Evolutionary conservation across 2,888 invertebrate genomes (phyloP).

Genomic region (Alviniconcha strummeri): DNA sequence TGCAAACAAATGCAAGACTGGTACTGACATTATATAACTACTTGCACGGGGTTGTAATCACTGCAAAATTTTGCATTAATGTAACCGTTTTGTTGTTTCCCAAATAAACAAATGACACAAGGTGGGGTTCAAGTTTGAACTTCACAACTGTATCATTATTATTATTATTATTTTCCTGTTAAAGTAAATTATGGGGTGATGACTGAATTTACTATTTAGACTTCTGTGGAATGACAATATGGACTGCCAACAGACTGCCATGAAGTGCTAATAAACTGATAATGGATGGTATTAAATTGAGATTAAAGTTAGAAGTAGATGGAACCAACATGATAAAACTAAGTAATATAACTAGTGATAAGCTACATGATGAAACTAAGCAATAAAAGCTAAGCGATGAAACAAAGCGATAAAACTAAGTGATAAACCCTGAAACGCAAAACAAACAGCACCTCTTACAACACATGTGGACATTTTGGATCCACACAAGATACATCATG

Average conservation of each 20-base stretch:
- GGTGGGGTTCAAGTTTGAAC: not conserved
- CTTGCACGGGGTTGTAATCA: not conserved
- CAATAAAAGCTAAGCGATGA: no score
- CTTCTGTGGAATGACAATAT: no score
- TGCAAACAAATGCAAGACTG: not conserved
- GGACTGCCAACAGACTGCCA: no score
- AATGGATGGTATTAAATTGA: not conserved
- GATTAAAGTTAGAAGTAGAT: not conserved
- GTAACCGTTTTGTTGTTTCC: not conserved
- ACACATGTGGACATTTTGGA: no score
- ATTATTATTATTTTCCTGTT: not conserved
- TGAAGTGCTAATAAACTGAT: not conserved
- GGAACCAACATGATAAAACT: not conserved
- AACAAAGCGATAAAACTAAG: no score
- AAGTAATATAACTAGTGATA: not conserved
- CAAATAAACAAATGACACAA: not conserved
- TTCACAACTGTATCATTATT: not conserved
- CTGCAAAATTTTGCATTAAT: not conserved
- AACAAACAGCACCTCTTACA: no score
- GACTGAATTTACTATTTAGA: not conserved
- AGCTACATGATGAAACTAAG: no score
- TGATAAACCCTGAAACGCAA: no score
- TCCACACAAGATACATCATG: no score
- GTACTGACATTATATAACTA: not conserved
- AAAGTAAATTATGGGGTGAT: not conserved